These are phyloP conservation scores for Dipodomys spectabilis DNA, from an alignment of 2,113 vertebrate genomes.

Conservation along the genomic window DNA sequence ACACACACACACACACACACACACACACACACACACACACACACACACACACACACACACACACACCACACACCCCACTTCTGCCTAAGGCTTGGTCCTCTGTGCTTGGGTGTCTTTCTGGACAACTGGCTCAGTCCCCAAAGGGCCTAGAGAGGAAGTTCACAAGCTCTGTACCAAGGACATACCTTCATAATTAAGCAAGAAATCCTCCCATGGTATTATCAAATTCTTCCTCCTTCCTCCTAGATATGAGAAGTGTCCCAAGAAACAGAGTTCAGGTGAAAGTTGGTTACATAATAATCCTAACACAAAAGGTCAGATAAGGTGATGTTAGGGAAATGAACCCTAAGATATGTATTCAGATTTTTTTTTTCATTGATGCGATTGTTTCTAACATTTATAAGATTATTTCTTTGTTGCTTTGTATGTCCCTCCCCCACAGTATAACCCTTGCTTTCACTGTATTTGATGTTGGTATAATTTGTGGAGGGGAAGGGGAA, in stretches of 20 bases:
- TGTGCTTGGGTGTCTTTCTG: fast-evolving
- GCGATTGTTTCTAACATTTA: no score
- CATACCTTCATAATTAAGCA: constrained; percentile 77
- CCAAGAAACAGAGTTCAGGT: neutral
- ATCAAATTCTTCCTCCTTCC: constrained; percentile 68
- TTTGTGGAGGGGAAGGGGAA: no score
- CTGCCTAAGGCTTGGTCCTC: neutral
- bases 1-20: neutral
- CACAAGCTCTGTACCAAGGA: constrained; percentile 74
- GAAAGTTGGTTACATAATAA: neutral
- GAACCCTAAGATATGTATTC: no score
- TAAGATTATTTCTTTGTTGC: no score
- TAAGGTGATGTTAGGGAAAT: no score
- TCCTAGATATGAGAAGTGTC: neutral
- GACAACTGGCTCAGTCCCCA: neutral
- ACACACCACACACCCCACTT: neutral
- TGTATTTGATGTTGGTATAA: no score
- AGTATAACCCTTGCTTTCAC: no score
- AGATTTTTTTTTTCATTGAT: no score
- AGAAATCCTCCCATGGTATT: constrained; percentile 81
- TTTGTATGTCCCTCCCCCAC: no score
- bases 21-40: no score
- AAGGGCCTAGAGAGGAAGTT: neutral
- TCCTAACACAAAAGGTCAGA: neutral
- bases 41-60: no score